Percentiles rank a stretch among this genome's conserved stretches.
Evolutionary conservation across 2,797 vertebrate genomes (phyloP).

Genomic region (Tokudaia muenninki): DNA sequence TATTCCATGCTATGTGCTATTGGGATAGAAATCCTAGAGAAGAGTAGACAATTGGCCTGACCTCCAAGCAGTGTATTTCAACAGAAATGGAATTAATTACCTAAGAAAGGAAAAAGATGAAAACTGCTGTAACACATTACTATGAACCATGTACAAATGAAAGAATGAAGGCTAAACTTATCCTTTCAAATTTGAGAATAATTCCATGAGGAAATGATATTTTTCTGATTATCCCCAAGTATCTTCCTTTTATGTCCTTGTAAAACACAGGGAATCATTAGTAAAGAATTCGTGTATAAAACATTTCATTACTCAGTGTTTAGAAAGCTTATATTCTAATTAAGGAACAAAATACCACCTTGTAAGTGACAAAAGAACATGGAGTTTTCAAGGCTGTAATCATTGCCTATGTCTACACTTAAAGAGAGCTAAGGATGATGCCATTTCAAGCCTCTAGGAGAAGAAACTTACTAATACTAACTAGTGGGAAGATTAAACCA

Average conservation of each 20-base stretch:
- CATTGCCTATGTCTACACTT: constrained; percentile 21
- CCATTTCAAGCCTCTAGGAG: background rate
- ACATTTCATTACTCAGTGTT: constrained; percentile 33
- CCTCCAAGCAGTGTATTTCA: background rate
- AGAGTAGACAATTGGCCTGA: background rate
- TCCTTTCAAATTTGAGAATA: background rate
- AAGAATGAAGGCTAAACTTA: background rate
- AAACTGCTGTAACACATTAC: background rate
- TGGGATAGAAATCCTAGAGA: background rate
- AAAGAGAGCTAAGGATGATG: constrained; percentile 6
- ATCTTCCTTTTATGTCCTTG: background rate
- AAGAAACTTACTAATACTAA: background rate
- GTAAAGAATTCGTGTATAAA: constrained; percentile 23
- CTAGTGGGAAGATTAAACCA: background rate
- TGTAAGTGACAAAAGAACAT: constrained; percentile 34
- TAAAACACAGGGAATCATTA: constrained; percentile 28
- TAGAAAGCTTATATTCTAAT: constrained; percentile 74
- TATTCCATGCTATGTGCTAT: background rate
- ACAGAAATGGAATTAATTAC: background rate
- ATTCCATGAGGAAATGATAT: background rate
- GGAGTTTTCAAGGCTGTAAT: constrained; percentile 41
- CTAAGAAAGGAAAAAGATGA: background rate
- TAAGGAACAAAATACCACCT: constrained; percentile 70
- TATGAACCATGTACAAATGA: background rate
- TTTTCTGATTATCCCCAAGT: background rate